Evolutionary conservation across 2,113 vertebrate genomes (phyloP), one percentile per base, ranked within the genome.

Genomic region (Tetrax tetrax): DNA sequence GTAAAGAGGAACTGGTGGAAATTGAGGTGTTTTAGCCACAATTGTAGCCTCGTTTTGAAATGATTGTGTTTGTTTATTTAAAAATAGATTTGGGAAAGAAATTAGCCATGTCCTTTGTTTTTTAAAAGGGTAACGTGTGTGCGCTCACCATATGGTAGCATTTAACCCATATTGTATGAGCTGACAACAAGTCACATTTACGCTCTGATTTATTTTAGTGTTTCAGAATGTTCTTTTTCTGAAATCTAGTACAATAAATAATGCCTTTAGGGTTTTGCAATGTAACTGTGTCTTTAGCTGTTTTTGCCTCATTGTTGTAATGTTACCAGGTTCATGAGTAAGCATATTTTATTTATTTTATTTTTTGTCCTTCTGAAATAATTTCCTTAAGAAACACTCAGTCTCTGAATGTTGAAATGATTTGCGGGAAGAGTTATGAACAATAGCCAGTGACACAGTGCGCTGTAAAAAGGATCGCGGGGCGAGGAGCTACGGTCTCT

Each of bases 181-280:
- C 96, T 88, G 95, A 83, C 93, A 89, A 41, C 63, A 83, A 83
- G 63, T 94, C 86, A 69, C 82, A 92, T 92, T 93, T 89, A 86
- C 96, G 84, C 80, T 43, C 43, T 97, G 97, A 97, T 97, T 97
- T 94, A 94, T 97, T 95, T 96, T 33, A 69, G 69, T 87, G 24
- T 95, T 97, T 94, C 72, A 95, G 96, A 97, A 95, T 94, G 95
- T 94, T 97, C 95, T 96, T 95, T 96, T 89, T 82, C 59, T 50
- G 95, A 95, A 90, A 89, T 93, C 69, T 80, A 33, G 85, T 82
- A 47, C 82, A 78, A 89, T 38, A 91, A 92, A 70, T 79, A 83
- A 74, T 93, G 89, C 72, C 22, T 47, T 82, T 90, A 64, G 51
- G 23, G 50, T 83, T 87, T 87, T 85, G 91, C 56, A 97, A 83